Conservation (phyloP, 2,797 vertebrate genomes). For the Valencia hispanica region DNA sequence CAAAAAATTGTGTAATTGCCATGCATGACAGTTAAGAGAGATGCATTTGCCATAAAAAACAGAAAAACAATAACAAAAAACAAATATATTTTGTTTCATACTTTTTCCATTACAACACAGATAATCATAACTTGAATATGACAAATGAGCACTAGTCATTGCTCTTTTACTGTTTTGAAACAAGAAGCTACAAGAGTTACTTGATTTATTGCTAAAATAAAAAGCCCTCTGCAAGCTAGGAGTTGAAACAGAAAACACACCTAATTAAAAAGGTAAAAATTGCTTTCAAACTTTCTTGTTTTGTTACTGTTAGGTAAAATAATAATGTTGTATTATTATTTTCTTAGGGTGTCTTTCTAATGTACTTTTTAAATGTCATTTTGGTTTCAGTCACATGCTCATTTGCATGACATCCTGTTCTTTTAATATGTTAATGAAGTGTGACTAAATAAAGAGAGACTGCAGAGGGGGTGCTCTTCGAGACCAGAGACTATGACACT, state of each 20-base stretch:
- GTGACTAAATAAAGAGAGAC: too few relatives aligned
- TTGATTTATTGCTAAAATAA: not conserved
- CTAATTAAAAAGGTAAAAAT: not conserved
- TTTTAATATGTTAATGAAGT: too few relatives aligned
- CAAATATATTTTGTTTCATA: not conserved
- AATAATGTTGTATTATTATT: too few relatives aligned
- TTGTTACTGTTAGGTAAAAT: too few relatives aligned
- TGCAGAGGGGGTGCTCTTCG: too few relatives aligned
- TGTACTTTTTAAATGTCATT: too few relatives aligned
- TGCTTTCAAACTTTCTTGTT: not conserved
- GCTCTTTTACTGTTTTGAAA: not conserved
- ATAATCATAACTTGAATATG: not conserved
- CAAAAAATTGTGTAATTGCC: not conserved
- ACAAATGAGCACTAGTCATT: not conserved
- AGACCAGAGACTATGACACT: too few relatives aligned
- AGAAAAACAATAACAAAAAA: not conserved
- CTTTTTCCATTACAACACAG: not conserved
- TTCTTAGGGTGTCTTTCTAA: too few relatives aligned
- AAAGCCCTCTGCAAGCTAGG: not conserved
- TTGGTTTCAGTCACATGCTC: too few relatives aligned
- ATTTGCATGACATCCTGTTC: too few relatives aligned
- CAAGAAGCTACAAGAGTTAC: not conserved
- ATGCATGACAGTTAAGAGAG: too few relatives aligned
- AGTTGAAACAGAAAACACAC: not conserved
- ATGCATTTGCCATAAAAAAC: too few relatives aligned